Evolutionary conservation across 2,797 vertebrate genomes (phyloP).

Genomic region (Xenopus petersii): DNA sequence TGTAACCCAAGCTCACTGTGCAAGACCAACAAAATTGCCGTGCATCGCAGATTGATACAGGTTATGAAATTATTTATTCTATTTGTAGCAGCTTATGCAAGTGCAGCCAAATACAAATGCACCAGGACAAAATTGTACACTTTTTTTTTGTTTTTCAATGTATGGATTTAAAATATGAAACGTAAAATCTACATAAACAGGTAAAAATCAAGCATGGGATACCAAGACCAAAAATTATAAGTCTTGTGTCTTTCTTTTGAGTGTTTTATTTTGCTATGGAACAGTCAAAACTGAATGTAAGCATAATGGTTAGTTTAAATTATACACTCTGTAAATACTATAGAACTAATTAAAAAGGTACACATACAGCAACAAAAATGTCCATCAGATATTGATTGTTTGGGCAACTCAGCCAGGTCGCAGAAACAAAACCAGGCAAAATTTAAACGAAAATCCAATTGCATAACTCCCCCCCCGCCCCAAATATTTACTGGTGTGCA

Average conservation of each 20-base stretch:
- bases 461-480: constrained; percentile 66
- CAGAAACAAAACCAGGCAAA: constrained; percentile 67
- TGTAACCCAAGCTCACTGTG: constrained; percentile 70
- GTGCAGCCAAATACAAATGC: constrained; percentile 84
- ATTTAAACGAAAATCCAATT: constrained; percentile 66
- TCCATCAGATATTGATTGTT: constrained; percentile 74
- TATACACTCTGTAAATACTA: constrained; percentile 90
- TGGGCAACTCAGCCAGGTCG: constrained; percentile 64
- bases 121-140: constrained; percentile 83
- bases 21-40: constrained; percentile 79
- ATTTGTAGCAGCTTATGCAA: constrained; percentile 82
- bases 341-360: constrained; percentile 81
- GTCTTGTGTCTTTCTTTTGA: constrained; percentile 64
- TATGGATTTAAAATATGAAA: constrained; percentile 82
- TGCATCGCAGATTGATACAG: constrained; percentile 88
- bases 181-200: constrained; percentile 84
- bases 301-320: constrained; percentile 89
- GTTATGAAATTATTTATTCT: constrained; percentile 74
- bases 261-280: constrained; percentile 75
- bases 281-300: constrained; percentile 68
- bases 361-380: constrained; percentile 79
- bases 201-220: constrained; percentile 81
- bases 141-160: constrained; percentile 73
- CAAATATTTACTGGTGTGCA: constrained; percentile 88
- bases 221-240: constrained; percentile 72